A percentile compares a stretch with the other conserved stretches of the same genome.
Conservation (phyloP, 2,888 invertebrate species). For the Pollenia amentaria region DNA sequence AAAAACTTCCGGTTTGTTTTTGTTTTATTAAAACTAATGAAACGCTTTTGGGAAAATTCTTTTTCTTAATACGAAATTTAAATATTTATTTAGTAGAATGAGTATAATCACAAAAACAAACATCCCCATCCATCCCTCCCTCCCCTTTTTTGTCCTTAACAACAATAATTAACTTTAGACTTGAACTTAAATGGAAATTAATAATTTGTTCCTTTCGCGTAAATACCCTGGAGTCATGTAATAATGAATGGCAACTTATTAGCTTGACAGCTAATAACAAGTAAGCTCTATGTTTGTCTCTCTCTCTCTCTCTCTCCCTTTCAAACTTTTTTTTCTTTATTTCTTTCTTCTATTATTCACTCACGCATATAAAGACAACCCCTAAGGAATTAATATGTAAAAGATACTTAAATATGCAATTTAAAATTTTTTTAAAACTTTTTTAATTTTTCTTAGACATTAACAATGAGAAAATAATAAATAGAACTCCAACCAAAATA, state of each 20-base stretch:
- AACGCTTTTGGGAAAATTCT: background rate
- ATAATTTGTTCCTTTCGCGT: conserved; percentile 9
- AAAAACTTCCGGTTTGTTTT: background rate
- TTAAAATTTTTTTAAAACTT: conserved; percentile 26
- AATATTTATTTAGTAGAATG: background rate
- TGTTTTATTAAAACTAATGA: conserved; percentile 1
- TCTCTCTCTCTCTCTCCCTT: too few relatives aligned
- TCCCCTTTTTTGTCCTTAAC: background rate
- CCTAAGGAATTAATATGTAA: conserved; percentile 10
- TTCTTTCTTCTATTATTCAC: background rate
- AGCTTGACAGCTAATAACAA: conserved; percentile 54
- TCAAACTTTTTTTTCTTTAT: too few relatives aligned
- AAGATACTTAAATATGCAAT: conserved; percentile 45
- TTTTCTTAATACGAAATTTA: background rate
- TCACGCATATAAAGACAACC: background rate
- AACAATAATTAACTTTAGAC: conserved; percentile 10
- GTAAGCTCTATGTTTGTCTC: background rate
- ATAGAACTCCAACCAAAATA: conserved; percentile 3
- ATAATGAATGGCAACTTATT: conserved; percentile 43
- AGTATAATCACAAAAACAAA: background rate
- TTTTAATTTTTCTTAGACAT: conserved; percentile 34
- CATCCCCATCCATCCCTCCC: too few relatives aligned
- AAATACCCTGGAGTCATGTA: conserved; percentile 36
- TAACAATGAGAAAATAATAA: background rate
- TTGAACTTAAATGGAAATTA: conserved; percentile 48